Conservation (phyloP, 2,797 vertebrate species). For the Neostethus bicornis region DNA sequence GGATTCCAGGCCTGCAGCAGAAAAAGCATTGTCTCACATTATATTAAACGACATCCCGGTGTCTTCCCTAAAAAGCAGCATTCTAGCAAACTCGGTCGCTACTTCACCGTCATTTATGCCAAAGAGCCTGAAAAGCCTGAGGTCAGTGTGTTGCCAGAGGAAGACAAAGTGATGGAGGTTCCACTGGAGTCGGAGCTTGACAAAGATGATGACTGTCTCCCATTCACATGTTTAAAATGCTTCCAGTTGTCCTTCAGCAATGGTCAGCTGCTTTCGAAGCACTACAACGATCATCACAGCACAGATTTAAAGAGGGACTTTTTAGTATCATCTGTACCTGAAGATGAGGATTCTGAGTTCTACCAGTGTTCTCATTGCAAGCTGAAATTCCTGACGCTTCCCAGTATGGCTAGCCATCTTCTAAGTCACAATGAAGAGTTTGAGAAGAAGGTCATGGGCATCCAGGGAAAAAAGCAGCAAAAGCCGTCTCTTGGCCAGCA, state of each 20-base stretch:
- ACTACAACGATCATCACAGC: conserved; percentile 95
- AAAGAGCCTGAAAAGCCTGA: conserved; percentile 85
- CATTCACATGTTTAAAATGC: conserved; percentile 95
- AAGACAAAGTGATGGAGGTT: conserved; percentile 77
- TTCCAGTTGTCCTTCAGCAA: conserved; percentile 93
- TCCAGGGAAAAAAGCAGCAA: conserved; percentile 91
- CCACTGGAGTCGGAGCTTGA: conserved; percentile 83
- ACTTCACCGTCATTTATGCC: conserved; percentile 94
- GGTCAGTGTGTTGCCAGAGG: conserved; percentile 57
- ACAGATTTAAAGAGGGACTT: conserved; percentile 96
- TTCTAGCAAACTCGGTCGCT: conserved; percentile 92
- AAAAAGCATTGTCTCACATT: conserved; percentile 98
- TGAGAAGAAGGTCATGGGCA: conserved; percentile 91
- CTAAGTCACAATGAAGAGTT: conserved; percentile 94
- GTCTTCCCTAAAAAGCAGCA: conserved; percentile 98
- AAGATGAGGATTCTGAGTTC: conserved; percentile 82
- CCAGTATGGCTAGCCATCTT: conserved; percentile 89
- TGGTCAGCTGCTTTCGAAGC: conserved; percentile 90
- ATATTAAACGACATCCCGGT: conserved; percentile 98
- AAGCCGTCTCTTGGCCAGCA: conserved; percentile 93
- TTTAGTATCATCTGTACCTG: conserved; percentile 79
- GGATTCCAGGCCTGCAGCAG: conserved; percentile 97
- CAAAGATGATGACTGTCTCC: conserved; percentile 87
- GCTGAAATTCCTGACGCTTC: conserved; percentile 86
- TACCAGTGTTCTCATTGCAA: conserved; percentile 97